Percentiles rank a stretch among this genome's conserved stretches.
Evolutionary conservation across 2,888 invertebrate species (phyloP).

Genomic region (Ennomos erosarius): DNA sequence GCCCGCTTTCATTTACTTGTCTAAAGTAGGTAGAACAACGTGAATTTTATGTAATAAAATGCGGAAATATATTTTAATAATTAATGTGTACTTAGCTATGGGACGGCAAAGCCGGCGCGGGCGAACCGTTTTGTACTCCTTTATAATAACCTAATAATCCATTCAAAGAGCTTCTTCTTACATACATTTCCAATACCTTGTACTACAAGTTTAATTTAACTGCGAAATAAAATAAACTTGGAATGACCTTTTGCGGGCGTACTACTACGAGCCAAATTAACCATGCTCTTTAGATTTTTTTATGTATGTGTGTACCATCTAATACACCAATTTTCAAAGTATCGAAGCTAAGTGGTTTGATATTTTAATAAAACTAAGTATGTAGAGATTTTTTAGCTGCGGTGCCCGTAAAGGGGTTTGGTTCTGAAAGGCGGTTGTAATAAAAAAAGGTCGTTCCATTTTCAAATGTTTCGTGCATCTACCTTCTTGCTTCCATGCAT

Average conservation of each 20-base stretch:
- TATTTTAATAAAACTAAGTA: too few relatives aligned
- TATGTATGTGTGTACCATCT: too few relatives aligned
- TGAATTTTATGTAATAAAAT: conserved; percentile 85
- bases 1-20: conserved; percentile 82
- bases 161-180: conserved; percentile 36
- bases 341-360: too few relatives aligned
- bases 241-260: too few relatives aligned
- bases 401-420: too few relatives aligned
- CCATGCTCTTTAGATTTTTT: too few relatives aligned
- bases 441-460: too few relatives aligned
- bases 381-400: too few relatives aligned
- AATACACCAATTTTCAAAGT: too few relatives aligned
- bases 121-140: conserved; percentile 52
- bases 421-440: too few relatives aligned
- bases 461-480: neutral
- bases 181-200: conserved; percentile 21
- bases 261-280: too few relatives aligned
- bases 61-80: conserved; percentile 85
- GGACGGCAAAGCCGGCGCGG: conserved; percentile 82
- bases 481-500: conserved; percentile 39
- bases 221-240: too few relatives aligned
- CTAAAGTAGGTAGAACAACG: conserved; percentile 84
- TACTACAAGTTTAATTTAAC: conserved; percentile 29
- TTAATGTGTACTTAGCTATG: conserved; percentile 83
- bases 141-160: conserved; percentile 24